Base-by-base conservation (phyloP, 2,113 vertebrate species). In the Oncorhynchus mykiss region DNA sequence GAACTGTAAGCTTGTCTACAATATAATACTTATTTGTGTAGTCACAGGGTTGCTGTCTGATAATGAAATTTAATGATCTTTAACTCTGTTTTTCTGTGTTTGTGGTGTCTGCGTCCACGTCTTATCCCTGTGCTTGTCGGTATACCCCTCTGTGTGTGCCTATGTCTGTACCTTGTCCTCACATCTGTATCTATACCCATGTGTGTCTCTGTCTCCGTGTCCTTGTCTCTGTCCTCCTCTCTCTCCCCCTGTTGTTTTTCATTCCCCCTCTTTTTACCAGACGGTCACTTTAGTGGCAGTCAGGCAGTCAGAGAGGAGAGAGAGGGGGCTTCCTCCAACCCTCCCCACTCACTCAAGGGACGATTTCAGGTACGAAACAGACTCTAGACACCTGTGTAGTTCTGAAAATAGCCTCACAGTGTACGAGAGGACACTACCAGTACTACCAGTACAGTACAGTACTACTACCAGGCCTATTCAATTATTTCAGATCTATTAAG, bases 301-400 rank as follows among this genome's bases (percentile, higher is more conserved):
- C 90, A 87, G 70, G 74, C 79, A 7, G 31, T 87, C 7, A 84
- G 4, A 71, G 91, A 92, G 25, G 87, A 87, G 20, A 89, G 82
- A 27, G 87, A 89, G 2, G 25, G 13, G 14, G 48, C 73, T 12
- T 72, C 82, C 7, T 8, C 81, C 59, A 83, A 84, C 74, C 86
- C 84, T 62, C 78, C 83, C 45, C 85, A 89, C 70, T 83, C 87
- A 14, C 79, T 62, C 66, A 90, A 86, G 83, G 93, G 92, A 39
- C 85, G 92, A 76, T 93, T 94, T 82, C 91, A 93, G 85, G 93
- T 94, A 74, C 27, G 3, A 51, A 51, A 51, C 14, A 51, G 14
- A 11, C 14, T 4, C 14, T 51, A 51, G 49, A 39, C 49, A 51
- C 51, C 0, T 54, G 16, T 5, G 16, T 18, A 54, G 13, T 54